A percentile compares a stretch with the other conserved stretches of the same genome.
These are phyloP conservation scores for Cydia fagiglandana DNA, from an alignment of 1,140 invertebrate genomes.

Conservation along the genomic window DNA sequence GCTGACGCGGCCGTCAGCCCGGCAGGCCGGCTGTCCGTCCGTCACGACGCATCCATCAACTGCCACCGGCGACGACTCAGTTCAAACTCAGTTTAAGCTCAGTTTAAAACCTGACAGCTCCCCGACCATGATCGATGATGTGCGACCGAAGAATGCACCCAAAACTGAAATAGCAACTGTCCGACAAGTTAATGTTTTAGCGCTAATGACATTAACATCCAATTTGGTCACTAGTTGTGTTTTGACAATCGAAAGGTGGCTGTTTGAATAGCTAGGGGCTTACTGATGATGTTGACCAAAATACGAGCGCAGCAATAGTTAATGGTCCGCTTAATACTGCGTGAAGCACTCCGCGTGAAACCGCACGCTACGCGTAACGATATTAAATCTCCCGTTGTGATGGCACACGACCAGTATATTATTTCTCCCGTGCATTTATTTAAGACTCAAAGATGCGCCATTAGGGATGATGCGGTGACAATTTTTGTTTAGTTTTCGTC, in stretches of 20 bases:
- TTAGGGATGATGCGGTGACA: slow-evolving; percentile 68
- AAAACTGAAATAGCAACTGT: slow-evolving; percentile 53
- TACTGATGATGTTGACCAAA: slow-evolving; percentile 41
- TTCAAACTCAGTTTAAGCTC: slow-evolving; percentile 48
- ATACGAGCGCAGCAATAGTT: slow-evolving; percentile 52
- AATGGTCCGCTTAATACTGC: slow-evolving; percentile 57
- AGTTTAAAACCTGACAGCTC: slow-evolving; percentile 58
- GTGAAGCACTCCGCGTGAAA: slow-evolving; percentile 58
- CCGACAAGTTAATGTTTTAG: slow-evolving; percentile 50
- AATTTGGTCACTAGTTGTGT: slow-evolving; percentile 40
- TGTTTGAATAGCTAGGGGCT: slow-evolving; percentile 49
- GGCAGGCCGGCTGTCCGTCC: slow-evolving; percentile 33
- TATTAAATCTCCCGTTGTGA: slow-evolving; percentile 70
- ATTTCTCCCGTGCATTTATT: slow-evolving; percentile 67
- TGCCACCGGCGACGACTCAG: slow-evolving; percentile 52
- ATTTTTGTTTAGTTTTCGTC: slow-evolving; percentile 55
- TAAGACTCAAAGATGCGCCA: slow-evolving; percentile 65
- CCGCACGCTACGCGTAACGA: slow-evolving; percentile 47
- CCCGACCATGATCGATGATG: slow-evolving; percentile 59
- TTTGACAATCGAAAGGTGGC: slow-evolving; percentile 44
- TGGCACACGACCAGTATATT: slow-evolving; percentile 66
- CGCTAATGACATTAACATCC: slow-evolving; percentile 54
- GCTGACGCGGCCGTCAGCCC: slow-evolving; percentile 36
- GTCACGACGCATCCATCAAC: slow-evolving; percentile 54
- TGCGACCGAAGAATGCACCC: slow-evolving; percentile 47